Evolutionary conservation across 2,888 invertebrate species (phyloP), one percentile per base, ranked within the genome.

Genomic region (Drosophila niveifrons): DNA sequence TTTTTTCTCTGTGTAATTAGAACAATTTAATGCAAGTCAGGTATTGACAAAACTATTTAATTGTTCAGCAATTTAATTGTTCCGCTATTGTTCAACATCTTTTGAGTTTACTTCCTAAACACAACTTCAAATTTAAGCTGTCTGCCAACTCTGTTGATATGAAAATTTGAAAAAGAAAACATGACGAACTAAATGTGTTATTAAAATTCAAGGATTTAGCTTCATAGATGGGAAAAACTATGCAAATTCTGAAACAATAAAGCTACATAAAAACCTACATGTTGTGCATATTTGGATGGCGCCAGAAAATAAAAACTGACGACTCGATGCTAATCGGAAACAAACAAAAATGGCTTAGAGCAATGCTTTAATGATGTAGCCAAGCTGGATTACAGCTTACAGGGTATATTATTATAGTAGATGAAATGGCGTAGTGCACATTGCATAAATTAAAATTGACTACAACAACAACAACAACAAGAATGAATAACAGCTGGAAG

Each of bases 401-500:
- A 64, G 75, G 68, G 78, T 72, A 77, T 29, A 47, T 8, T 11
- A 55, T 15, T 47, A 17, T 39, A 1, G 23, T 13, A 47, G 8
- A 62, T 51, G 62, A 64, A 82, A 82, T 71, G 68, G 71, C 80
- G 81, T 65, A 66, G 80, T 48, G 50, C 53, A 66, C 57, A 75
- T 69, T 69, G 87, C 81, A 82, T 86, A 83, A 78, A 83, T 80
- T 87, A 72, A 57, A 3, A 47, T 8, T 47, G 66, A 43, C 51
- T 41, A 34, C 57, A 36, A 6, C 23, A 23, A 23, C 23, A n/a
- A n/a, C n/a, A n/a, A n/a, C n/a, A 23, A 4, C 23, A 6, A n/a
- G n/a, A n/a, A n/a, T n/a, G n/a, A 23, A 23, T 23, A 57, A 36
- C 15, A 83, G 72, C 74, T 81, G 62, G 57, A 43, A 41, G 47